Conservation (phyloP, 2,113 vertebrate genomes). For the Pteropus alecto region DNA sequence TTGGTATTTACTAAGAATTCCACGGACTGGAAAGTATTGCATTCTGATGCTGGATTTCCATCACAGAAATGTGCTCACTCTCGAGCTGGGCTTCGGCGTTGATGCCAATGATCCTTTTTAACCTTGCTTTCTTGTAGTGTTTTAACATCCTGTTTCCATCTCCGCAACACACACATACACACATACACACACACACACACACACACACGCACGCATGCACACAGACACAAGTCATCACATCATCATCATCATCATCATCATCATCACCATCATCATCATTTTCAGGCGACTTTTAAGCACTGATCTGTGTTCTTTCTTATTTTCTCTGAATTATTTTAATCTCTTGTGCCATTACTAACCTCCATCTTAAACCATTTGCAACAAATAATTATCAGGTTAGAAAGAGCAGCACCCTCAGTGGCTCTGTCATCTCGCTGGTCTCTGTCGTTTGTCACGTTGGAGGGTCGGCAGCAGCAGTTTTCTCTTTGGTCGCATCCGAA, state of each 20-base stretch:
- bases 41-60: not conserved
- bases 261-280: not conserved
- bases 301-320: not conserved
- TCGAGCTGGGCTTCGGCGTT: not conserved
- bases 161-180: not conserved
- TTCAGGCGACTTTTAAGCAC: not conserved
- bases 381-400: not conserved
- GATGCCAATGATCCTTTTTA: not conserved
- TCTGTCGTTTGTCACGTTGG: not conserved
- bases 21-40: not conserved
- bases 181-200: not conserved
- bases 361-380: not conserved
- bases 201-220: not conserved
- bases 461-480: not conserved
- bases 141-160: not conserved
- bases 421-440: not conserved
- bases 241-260: too few relatives aligned
- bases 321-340: constrained; percentile 12
- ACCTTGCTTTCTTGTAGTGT: not conserved
- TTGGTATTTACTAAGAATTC: not conserved
- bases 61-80: not conserved
- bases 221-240: too few relatives aligned
- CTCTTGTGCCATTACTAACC: not conserved
- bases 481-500: not conserved
- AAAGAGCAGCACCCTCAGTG: not conserved